Percentiles rank a stretch among this genome's conserved stretches.
phyloP scores from a whole-genome alignment of 2,888 invertebrate species.

The Epiblema foenella region DNA sequence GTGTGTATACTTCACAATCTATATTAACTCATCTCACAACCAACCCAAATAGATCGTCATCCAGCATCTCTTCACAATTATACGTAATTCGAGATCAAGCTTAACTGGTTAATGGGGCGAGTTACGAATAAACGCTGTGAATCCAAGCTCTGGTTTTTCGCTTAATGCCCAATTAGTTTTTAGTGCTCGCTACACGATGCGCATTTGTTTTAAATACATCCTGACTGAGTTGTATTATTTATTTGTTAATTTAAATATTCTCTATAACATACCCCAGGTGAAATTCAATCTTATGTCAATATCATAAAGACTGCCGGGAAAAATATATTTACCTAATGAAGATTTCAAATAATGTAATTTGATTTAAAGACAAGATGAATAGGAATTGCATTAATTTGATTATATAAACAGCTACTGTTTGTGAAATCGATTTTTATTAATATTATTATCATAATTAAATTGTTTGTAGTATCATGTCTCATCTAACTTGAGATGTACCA shows the following conservation, averaged over 20 bases:
- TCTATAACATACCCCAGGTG: not conserved
- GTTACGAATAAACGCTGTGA: not conserved
- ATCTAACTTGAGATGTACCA: conserved; percentile 13
- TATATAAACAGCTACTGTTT: conserved; percentile 33
- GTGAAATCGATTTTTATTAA: conserved; percentile 12
- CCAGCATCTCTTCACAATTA: not conserved
- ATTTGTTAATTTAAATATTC: not conserved
- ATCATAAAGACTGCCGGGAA: too few relatives aligned
- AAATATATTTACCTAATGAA: not conserved
- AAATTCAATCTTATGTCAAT: too few relatives aligned
- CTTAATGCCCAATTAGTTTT: conserved; percentile 65
- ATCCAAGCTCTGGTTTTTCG: conserved; percentile 56
- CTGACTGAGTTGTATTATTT: not conserved
- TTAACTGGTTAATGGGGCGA: not conserved
- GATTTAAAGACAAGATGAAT: too few relatives aligned
- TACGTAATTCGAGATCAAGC: not conserved
- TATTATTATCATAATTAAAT: conserved; percentile 36
- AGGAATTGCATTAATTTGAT: not conserved
- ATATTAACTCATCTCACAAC: not conserved
- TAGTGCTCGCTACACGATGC: conserved; percentile 57
- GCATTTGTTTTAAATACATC: conserved; percentile 32
- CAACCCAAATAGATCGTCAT: not conserved
- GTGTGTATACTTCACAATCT: conserved; percentile 50
- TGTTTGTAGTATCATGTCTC: conserved; percentile 24
- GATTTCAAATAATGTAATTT: not conserved